Evolutionary conservation across 2,888 invertebrate species (phyloP).

Genomic region (Rhamnusium bicolor): DNA sequence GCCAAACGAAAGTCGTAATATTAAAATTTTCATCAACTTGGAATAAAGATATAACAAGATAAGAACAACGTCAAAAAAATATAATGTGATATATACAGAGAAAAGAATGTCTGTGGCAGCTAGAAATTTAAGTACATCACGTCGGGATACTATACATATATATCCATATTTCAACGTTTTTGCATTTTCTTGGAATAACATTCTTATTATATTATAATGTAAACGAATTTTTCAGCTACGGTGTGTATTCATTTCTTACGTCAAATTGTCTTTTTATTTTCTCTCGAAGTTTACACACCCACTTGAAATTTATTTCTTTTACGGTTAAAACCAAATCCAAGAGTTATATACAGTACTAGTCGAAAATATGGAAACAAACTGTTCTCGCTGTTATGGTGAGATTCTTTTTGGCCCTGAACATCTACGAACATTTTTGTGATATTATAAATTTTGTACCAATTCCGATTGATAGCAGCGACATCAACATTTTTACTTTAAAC

Average conservation of each 20-base stretch:
- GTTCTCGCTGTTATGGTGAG: too few relatives aligned
- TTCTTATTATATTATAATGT: conserved; percentile 57
- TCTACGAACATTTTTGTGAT: too few relatives aligned
- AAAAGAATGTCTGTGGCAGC: conserved; percentile 47
- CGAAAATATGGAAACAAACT: too few relatives aligned
- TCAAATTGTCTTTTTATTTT: background rate
- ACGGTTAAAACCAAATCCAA: background rate
- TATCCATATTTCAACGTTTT: conserved; percentile 55
- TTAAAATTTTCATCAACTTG: conserved; percentile 43
- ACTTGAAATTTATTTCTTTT: background rate
- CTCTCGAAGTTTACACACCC: background rate
- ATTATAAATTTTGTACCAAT: too few relatives aligned
- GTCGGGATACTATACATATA: conserved; percentile 51
- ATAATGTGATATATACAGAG: conserved; percentile 44
- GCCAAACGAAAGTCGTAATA: conserved; percentile 39
- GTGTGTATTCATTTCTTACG: background rate
- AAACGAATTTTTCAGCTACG: conserved; percentile 43
- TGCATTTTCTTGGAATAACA: conserved; percentile 54
- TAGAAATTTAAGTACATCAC: conserved; percentile 55
- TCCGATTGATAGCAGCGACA: too few relatives aligned
- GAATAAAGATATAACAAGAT: conserved; percentile 41
- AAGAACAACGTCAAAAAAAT: conserved; percentile 42
- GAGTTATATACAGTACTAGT: background rate
- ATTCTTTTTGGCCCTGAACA: too few relatives aligned
- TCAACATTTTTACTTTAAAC: too few relatives aligned